Evolutionary conservation across 2,888 invertebrate genomes (phyloP).

Genomic region (Morpho deidamia): DNA sequence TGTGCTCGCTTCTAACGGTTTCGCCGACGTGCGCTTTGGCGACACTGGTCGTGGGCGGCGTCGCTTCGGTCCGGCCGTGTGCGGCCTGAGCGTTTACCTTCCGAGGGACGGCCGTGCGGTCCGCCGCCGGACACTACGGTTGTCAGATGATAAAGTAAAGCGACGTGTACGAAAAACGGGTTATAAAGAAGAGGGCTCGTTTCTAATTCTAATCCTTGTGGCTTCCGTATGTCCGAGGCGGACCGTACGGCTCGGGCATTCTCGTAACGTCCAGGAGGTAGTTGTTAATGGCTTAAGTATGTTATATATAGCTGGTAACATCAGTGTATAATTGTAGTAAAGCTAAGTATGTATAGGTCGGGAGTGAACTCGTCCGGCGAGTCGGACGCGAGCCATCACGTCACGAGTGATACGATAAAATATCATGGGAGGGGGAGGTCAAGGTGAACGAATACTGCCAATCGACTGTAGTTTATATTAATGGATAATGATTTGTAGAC

Average conservation of each 20-base stretch:
- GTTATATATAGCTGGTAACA: conserved; percentile 22
- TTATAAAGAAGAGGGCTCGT: too few species aligned
- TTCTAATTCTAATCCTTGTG: too few species aligned
- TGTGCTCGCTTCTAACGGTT: neutral
- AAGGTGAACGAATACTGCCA: conserved; percentile 71
- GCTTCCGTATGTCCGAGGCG: neutral
- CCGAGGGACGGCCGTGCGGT: too few species aligned
- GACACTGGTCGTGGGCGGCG: neutral
- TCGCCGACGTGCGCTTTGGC: conserved; percentile 6
- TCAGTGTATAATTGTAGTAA: conserved; percentile 22
- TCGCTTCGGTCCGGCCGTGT: too few species aligned
- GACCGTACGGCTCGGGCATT: conserved; percentile 9
- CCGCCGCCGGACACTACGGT: too few species aligned
- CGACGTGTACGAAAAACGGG: too few species aligned
- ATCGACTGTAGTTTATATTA: conserved; percentile 72
- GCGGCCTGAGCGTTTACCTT: too few species aligned
- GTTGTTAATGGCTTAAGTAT: conserved; percentile 19
- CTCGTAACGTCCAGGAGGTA: conserved; percentile 25
- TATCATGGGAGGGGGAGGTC: conserved; percentile 52
- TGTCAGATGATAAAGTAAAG: too few species aligned
- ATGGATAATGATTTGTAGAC: conserved; percentile 68
- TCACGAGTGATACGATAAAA: conserved; percentile 44
- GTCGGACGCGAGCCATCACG: conserved; percentile 26
- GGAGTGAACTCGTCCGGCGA: conserved; percentile 9
- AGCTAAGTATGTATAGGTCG: conserved; percentile 26